A percentile compares a stretch with the other conserved stretches of the same genome.
phyloP scores from a whole-genome alignment of 2,888 invertebrate genomes.

The Macrostomum cliftonense region DNA sequence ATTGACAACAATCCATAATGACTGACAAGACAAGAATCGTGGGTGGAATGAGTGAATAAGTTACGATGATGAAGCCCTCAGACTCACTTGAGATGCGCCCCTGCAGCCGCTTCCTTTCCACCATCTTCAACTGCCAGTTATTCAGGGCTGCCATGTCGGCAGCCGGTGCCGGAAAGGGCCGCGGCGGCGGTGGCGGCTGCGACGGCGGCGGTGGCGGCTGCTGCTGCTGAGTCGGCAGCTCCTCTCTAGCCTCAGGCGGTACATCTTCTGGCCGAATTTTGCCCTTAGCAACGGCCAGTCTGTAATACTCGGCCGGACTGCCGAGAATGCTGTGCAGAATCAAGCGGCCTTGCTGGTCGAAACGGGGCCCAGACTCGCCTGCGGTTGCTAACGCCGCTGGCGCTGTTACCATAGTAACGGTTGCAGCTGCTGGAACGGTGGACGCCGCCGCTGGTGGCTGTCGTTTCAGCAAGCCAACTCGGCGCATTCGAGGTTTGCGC shows the following conservation, averaged over 20 bases:
- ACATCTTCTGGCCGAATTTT: neutral
- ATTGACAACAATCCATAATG: too few relatives aligned
- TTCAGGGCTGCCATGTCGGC: constrained; percentile 29
- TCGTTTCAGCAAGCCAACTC: constrained; percentile 25
- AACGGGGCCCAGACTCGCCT: constrained; percentile 23
- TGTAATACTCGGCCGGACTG: constrained; percentile 26
- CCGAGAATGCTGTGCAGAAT: constrained; percentile 34
- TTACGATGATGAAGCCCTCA: neutral
- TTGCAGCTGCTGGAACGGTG: constrained; percentile 18
- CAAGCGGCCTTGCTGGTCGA: constrained; percentile 23
- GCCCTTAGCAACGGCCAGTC: constrained; percentile 17
- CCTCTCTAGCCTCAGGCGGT: neutral
- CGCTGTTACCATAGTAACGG: too few relatives aligned
- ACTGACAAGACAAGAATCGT: too few relatives aligned
- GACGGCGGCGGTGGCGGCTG: too few relatives aligned
- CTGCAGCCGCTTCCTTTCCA: constrained; percentile 30
- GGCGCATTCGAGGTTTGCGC: neutral
- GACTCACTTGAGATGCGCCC: constrained; percentile 28
- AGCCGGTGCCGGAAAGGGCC: constrained; percentile 13
- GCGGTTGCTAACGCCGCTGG: constrained; percentile 1
- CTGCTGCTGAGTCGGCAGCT: too few relatives aligned
- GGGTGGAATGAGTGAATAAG: too few relatives aligned
- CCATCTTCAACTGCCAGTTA: constrained; percentile 34
- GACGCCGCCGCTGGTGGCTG: constrained; percentile 29
- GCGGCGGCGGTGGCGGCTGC: constrained; percentile 6